Conservation (phyloP, 2,113 vertebrate species). For the Acanthochromis polyacanthus region DNA sequence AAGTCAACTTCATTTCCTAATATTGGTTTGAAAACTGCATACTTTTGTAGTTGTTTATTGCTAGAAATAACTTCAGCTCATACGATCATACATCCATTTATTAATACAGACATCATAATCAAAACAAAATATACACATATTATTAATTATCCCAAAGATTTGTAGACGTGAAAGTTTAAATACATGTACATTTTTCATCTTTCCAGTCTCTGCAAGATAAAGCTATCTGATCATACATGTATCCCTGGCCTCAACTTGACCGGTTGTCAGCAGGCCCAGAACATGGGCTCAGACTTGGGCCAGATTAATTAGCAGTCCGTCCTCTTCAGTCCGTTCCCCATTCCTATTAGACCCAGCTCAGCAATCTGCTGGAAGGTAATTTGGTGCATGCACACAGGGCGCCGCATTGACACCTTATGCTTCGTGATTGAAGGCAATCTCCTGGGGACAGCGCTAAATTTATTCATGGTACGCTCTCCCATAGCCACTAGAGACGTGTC, state of each 20-base stretch:
- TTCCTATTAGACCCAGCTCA: slow-evolving; percentile 78
- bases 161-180: too few species aligned
- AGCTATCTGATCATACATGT: slow-evolving; percentile 7
- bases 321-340: slow-evolving; percentile 66
- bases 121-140: too few species aligned
- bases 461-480: slow-evolving; percentile 84
- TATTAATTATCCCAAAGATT: too few species aligned
- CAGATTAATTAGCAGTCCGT: slow-evolving; percentile 79
- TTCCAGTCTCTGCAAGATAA: neutral
- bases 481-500: slow-evolving; percentile 79
- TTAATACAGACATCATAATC: neutral
- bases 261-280: slow-evolving; percentile 59
- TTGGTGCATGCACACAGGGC: slow-evolving; percentile 78
- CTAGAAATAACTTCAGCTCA: neutral
- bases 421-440: slow-evolving; percentile 87
- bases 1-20: neutral
- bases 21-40: slow-evolving; percentile 10
- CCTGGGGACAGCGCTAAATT: slow-evolving; percentile 82
- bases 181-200: neutral
- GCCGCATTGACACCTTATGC: slow-evolving; percentile 85
- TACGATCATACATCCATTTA: neutral
- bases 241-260: slow-evolving; percentile 55
- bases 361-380: slow-evolving; percentile 84
- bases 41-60: slow-evolving; percentile 25
- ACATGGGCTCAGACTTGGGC: slow-evolving; percentile 75